A percentile compares a stretch with the other conserved stretches of the same genome.
Conservation (phyloP, 2,888 invertebrate genomes). For the Leistus spinibarbis region DNA sequence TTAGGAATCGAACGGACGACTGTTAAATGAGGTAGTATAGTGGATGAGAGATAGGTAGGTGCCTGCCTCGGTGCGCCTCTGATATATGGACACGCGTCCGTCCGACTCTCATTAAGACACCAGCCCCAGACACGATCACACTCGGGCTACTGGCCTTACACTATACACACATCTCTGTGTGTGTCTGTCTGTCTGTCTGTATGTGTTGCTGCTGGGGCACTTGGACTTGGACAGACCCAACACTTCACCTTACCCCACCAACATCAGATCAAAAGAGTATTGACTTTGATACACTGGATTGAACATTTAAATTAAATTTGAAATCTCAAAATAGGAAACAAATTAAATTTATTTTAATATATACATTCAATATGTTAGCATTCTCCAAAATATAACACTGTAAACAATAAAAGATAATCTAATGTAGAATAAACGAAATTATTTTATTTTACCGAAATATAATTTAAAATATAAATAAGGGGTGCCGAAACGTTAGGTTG, state of each 20-base stretch:
- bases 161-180: not conserved
- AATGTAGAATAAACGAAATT: too few relatives aligned
- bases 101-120: slow-evolving; percentile 57
- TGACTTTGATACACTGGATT: not conserved
- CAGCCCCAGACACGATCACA: slow-evolving; percentile 52
- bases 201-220: slow-evolving; percentile 37
- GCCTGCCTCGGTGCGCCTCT: slow-evolving; percentile 40
- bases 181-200: not conserved
- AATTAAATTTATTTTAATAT: too few relatives aligned
- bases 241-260: not conserved
- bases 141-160: slow-evolving; percentile 43
- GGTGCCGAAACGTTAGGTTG: too few relatives aligned
- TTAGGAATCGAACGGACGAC: not conserved
- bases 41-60: not conserved
- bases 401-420: too few relatives aligned
- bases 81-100: slow-evolving; percentile 56
- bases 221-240: slow-evolving; percentile 15
- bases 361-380: too few relatives aligned
- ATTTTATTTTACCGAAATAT: too few relatives aligned
- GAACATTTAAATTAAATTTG: not conserved
- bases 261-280: not conserved
- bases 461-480: too few relatives aligned
- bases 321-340: too few relatives aligned
- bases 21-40: not conserved
- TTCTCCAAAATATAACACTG: too few relatives aligned